Percentiles rank a stretch among this genome's conserved stretches.
Conservation (phyloP, 2,797 vertebrate species). For the Alauda arvensis region DNA sequence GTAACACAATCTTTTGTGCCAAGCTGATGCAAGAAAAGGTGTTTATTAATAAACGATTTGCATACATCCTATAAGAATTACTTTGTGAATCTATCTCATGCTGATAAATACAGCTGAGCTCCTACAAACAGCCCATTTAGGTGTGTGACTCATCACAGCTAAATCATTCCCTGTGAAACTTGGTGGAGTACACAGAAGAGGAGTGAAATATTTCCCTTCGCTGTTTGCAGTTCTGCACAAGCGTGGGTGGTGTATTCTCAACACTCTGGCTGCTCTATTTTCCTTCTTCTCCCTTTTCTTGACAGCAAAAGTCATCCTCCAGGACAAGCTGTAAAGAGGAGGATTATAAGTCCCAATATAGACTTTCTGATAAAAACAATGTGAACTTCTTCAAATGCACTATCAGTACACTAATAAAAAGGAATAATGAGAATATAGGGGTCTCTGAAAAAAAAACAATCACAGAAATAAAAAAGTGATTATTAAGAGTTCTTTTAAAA, state of each 20-base stretch:
- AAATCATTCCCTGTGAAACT: background rate
- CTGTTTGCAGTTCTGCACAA: background rate
- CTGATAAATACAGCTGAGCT: background rate
- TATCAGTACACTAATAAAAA: background rate
- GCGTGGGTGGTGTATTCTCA: background rate
- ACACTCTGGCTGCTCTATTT: background rate
- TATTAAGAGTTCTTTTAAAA: background rate
- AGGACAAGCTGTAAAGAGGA: background rate
- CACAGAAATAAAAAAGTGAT: background rate
- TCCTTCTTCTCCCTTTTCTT: background rate
- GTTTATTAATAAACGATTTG: background rate
- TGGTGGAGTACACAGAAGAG: background rate
- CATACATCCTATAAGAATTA: background rate
- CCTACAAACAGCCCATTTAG: background rate
- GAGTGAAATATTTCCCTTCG: background rate
- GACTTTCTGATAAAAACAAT: background rate
- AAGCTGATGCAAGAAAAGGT: background rate
- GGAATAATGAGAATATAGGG: background rate
- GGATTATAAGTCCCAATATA: background rate
- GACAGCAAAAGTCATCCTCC: background rate
- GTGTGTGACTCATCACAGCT: background rate
- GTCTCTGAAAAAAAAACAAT: background rate
- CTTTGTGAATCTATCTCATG: background rate
- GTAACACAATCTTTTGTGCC: background rate
- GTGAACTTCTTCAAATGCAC: background rate